A percentile compares a stretch with the other conserved stretches of the same genome.
These are phyloP conservation scores for Sussaba pulchella DNA, from an alignment of 2,888 invertebrate species.

Conservation along the genomic window DNA sequence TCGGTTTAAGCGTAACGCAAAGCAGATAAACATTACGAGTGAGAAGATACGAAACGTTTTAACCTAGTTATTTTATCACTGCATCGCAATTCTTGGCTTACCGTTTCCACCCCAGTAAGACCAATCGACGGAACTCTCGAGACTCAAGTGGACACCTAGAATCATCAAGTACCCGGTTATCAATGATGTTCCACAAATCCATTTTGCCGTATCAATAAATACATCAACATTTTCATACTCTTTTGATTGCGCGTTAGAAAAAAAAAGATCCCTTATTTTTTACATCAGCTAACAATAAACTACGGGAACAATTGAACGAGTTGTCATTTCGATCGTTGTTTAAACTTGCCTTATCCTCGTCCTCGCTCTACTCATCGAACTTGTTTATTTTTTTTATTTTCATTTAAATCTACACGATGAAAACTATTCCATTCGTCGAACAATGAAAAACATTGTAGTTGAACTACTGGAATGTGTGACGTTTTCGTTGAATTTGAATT, in stretches of 20 bases:
- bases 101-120: conserved; percentile 75
- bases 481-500: not conserved
- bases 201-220: not conserved
- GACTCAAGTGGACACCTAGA: conserved; percentile 68
- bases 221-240: too few relatives aligned
- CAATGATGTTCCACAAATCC: not conserved
- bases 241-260: too few relatives aligned
- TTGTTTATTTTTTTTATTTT: not conserved
- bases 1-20: not conserved
- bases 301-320: too few relatives aligned
- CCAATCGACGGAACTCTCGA: conserved; percentile 70
- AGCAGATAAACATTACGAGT: not conserved
- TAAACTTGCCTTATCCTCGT: not conserved
- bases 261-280: too few relatives aligned
- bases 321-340: not conserved
- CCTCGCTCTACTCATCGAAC: not conserved
- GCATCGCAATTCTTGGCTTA: conserved; percentile 61
- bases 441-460: not conserved
- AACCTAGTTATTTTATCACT: conserved; percentile 6
- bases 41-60: conserved; percentile 3
- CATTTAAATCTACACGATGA: too few relatives aligned
- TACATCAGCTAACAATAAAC: too few relatives aligned
- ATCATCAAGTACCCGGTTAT: conserved; percentile 35
- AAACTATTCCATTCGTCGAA: not conserved
- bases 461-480: not conserved